Base-by-base conservation (phyloP, 2,888 invertebrate genomes). In the Luperina nickerlii region DNA sequence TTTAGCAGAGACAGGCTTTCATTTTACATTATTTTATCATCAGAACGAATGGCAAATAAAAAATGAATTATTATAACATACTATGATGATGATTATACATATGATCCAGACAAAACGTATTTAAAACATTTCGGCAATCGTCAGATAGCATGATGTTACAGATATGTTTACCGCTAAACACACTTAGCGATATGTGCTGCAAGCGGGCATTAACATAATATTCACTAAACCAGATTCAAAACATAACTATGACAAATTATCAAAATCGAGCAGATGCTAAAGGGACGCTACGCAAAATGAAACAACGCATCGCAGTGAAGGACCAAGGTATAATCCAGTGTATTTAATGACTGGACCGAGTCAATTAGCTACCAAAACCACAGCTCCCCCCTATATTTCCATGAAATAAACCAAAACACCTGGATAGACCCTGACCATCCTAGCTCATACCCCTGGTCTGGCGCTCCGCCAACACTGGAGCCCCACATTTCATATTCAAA, bases 401-500 rank as follows among this genome's bases (percentile, higher is more conserved):
- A 38, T 82, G 27, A 68, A 57, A 69, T 71, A 60, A 72, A 74
- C 24, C 32, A 63, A 51, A 42, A 15, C 62, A 87, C 57, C 67
- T 42, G 62, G 65, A 48, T 32, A 63, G 65, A 3, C 54, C 20
- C 45, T 48, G 79, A 54, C 27, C 65, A 60, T 8, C 68, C 32
- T 18, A 51, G 87, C 48, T 62, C 69, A 32, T 51, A 48, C 15
- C 48, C 0, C 70, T 87, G 88, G 80, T 0, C 72, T 87, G 88
- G 88, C 90, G 2, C 8, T 20, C 65, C 88, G 77, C 90, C 87
- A 88, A 74, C 78, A 75, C 67, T 57, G 74, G n/a, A 65, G 67
- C 90, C 86, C 27, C 80, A 78, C 72, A 72, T 75, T 80, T 80
- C 71, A 80, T 86, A 83, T 77, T 75, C 68, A 71, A 79, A 86